These are phyloP conservation scores for Rhopalosiphum padi DNA, from an alignment of 1,140 invertebrate species.

Conservation along the genomic window DNA sequence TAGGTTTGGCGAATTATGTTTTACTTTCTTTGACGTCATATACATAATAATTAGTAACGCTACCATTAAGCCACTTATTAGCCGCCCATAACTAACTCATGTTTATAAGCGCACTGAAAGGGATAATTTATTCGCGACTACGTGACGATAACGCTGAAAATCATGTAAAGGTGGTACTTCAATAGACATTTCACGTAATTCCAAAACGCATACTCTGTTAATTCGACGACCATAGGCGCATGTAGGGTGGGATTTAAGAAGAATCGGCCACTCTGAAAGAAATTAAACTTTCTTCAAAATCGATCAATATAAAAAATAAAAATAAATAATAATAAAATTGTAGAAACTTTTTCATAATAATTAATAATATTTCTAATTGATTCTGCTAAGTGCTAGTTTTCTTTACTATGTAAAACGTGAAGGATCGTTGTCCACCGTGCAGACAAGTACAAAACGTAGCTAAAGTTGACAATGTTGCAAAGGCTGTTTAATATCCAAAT, in stretches of 20 bases:
- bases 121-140: background rate
- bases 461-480: background rate
- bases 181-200: background rate
- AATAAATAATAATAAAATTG: too few relatives aligned
- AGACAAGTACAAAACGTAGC: background rate
- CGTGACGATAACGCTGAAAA: background rate
- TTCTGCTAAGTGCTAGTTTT: background rate
- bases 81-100: background rate
- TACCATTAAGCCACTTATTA: background rate
- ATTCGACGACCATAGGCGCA: background rate
- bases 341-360: too few relatives aligned
- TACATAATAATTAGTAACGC: background rate
- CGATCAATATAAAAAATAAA: background rate
- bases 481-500: background rate
- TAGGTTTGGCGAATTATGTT: background rate
- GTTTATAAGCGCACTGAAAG: background rate
- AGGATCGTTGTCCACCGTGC: background rate
- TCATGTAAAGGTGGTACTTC: background rate
- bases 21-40: background rate
- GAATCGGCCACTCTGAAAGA: background rate
- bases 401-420: background rate
- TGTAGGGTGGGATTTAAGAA: background rate
- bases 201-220: background rate
- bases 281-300: background rate
- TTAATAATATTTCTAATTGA: background rate